Evolutionary conservation across 1,140 invertebrate species (phyloP), one percentile per base, ranked within the genome.

Genomic region (Drosophila tropicalis): DNA sequence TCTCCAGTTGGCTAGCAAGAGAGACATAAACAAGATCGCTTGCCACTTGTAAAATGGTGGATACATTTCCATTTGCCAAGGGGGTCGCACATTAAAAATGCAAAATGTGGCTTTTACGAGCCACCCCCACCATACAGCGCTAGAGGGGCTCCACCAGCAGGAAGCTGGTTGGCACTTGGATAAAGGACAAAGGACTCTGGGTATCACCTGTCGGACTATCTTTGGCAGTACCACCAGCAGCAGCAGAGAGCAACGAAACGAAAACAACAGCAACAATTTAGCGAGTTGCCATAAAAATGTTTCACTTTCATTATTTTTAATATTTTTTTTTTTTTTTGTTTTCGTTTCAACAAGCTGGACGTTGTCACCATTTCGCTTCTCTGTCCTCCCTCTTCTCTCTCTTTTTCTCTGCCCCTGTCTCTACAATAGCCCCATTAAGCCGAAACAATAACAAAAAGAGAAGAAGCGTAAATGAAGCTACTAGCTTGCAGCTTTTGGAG

Each of bases 291-390:
- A 71, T 89, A 70, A 73, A 83, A 87, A 89, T 84, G 89, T 89
- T 89, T 89, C 80, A 80, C 84, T 84, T 89, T 89, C 84, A 89
- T 89, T 89, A 89, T 84, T 84, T 89, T 89, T 89, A 76, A 73
- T 83, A 87, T 82, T 80, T 78, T 29, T 29, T 29, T 29, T 22
- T 22, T 29, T 83, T 39, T 39, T 13, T 4, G 1, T 13, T 12
- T 13, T 39, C 36, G 36, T 41, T 41, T 51, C 62, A 56, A 47
- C 67, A 58, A 65, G 55, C 65, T 62, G 76, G 13, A 56, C 61
- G 51, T 54, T 12, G 66, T 74, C 62, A 67, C 68, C 61, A 58
- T 15, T 19, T 36, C 66, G 73, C 1, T 3, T 13, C 12, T 13
- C 51, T 64, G 47, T 51, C 62, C 54, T n/a, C 44, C 7, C 13